These are phyloP conservation scores for Silurus asotus DNA, from an alignment of 2,113 vertebrate species.

Conservation along the genomic window DNA sequence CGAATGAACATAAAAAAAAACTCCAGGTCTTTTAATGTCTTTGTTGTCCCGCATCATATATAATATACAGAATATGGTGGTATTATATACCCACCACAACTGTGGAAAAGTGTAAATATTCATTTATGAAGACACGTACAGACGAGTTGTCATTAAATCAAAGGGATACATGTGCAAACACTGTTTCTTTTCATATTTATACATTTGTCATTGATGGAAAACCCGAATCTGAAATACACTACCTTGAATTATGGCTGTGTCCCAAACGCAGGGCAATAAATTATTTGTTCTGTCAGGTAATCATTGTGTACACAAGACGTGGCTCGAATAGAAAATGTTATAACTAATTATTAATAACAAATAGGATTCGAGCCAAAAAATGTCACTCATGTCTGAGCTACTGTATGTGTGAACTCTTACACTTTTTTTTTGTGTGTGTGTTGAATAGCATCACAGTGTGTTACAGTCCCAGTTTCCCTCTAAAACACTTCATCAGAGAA, in stretches of 20 bases:
- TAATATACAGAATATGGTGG: neutral
- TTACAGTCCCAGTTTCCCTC: too few relatives aligned
- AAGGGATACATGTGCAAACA: neutral
- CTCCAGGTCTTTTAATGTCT: neutral
- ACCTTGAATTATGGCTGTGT: neutral
- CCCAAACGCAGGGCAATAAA: neutral
- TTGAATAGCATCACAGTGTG: too few relatives aligned
- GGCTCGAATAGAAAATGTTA: neutral
- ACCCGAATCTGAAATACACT: neutral
- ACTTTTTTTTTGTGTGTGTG: neutral
- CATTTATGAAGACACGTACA: conserved; percentile 14
- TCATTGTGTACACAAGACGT: neutral
- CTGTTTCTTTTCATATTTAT: neutral
- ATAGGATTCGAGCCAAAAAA: neutral
- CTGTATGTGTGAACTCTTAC: neutral
- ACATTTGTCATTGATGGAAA: neutral
- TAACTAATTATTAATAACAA: neutral
- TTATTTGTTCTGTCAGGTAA: neutral
- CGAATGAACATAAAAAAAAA: neutral
- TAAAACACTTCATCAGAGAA: neutral
- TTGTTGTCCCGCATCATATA: neutral
- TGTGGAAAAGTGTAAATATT: conserved; percentile 53
- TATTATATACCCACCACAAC: conserved; percentile 50
- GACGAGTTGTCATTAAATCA: neutral
- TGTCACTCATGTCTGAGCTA: neutral